phyloP scores from a whole-genome alignment of 2,113 vertebrate species.

The Ptilorrhoa leucosticta region DNA sequence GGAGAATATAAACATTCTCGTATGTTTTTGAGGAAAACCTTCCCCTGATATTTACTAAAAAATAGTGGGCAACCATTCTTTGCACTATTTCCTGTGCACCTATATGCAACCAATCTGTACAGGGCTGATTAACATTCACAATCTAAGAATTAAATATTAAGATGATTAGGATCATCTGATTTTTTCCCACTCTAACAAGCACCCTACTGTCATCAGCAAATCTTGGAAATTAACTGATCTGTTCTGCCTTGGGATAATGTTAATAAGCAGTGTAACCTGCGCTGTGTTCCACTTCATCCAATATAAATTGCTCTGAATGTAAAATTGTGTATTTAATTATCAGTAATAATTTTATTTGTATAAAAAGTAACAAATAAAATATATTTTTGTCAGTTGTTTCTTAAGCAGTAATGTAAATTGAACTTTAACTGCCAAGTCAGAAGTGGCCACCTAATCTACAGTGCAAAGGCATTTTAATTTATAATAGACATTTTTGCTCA shows the following conservation, averaged over 20 bases:
- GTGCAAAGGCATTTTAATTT: constrained; percentile 61
- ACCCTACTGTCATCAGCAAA: constrained; percentile 39
- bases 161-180: constrained; percentile 33
- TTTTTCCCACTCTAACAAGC: constrained; percentile 31
- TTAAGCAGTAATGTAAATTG: constrained; percentile 2
- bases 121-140: constrained; percentile 36
- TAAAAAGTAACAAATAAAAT: not conserved
- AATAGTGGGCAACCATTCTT: not conserved
- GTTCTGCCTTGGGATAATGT: not conserved
- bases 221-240: constrained; percentile 6
- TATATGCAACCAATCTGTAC: constrained; percentile 25
- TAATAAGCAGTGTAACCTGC: not conserved
- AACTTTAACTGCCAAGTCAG: constrained; percentile 7
- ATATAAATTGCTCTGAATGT: not conserved
- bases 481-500: constrained; percentile 56
- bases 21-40: not conserved
- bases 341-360: not conserved
- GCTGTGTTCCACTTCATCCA: not conserved
- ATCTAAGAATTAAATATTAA: constrained; percentile 39
- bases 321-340: not conserved
- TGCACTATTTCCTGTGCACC: constrained; percentile 28
- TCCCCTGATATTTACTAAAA: not conserved
- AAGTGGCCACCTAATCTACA: constrained; percentile 37
- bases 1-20: not conserved
- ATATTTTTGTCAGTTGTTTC: not conserved